Evolutionary conservation across 1,140 invertebrate genomes (phyloP), one percentile per base, ranked within the genome.

Genomic region (Drosophila bifasciata): DNA sequence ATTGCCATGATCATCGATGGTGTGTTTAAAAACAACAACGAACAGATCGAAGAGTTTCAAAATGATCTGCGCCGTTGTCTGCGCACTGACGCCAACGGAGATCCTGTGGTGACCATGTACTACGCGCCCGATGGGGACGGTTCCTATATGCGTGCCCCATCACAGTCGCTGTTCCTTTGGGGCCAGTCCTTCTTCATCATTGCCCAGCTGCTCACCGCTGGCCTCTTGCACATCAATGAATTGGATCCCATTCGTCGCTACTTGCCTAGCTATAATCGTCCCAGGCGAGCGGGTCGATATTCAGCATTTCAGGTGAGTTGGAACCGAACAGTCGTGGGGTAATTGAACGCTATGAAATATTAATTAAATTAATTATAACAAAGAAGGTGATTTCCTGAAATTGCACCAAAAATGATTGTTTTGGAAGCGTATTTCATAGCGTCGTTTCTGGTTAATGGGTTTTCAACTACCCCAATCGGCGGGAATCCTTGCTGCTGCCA

Each of bases 1-100:
- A 95, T 98, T 19, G 97, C 96, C 90, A 96, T 99, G 95, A 97
- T 99, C 28, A 98, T 99, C 72, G 98, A 99, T 92, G 97, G 98
- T 62, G 96, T 98, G 70, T 98, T 97, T 79, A 96, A 96, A 86
- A 95, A 95, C 16, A 92, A 98, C 64, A 95, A 96, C n/a, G 96
- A 97, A 46, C 97, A 99, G 93, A 96, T 98, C 15, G 95, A 98
- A 68, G 95, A 98, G 86, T 99, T 98, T 92, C 96, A 97, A 90
- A 95, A 95, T 73, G 93, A 98, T 67, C 92, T 99, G 15, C 95
- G 96, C 80, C 92, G 94, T 17, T 93, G 95, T 81, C 94, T 98
- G 62, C 94, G 94, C 56, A 95, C 95, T 76, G 97, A 98, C 92
- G 91, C 93, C 72, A 93, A 95, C 92, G 96, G 96, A 92, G 97